Conservation (phyloP, 2,797 vertebrate species). For the Gadopsis marmoratus region DNA sequence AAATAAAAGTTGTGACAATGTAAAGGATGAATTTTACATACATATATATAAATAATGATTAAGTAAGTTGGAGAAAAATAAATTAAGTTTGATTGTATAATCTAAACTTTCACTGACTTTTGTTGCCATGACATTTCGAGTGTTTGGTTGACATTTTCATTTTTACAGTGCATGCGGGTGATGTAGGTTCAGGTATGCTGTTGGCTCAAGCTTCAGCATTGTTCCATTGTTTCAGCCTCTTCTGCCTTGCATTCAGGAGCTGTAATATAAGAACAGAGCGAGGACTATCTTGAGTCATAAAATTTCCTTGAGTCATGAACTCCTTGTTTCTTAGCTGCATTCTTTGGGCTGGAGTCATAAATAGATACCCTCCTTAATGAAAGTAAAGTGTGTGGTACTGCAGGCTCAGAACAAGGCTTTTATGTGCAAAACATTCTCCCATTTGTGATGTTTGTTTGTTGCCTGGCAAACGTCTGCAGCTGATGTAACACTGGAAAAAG, state of each 20-base stretch:
- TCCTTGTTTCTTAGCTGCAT: constrained; percentile 16
- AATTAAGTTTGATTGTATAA: not conserved
- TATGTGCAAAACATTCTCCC: constrained; percentile 46
- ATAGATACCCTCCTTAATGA: constrained; percentile 40
- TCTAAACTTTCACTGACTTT: not conserved
- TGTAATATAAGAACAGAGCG: constrained; percentile 25
- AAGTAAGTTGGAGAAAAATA: not conserved
- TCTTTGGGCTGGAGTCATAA: constrained; percentile 49
- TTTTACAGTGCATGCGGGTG: not conserved
- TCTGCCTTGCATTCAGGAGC: not conserved
- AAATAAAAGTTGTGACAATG: not conserved
- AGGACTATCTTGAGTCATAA: constrained; percentile 28
- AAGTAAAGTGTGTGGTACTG: constrained; percentile 35
- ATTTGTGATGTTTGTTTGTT: constrained; percentile 49
- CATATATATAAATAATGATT: not conserved
- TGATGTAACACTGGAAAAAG: constrained; percentile 39
- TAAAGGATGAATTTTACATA: not conserved
- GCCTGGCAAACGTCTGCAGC: constrained; percentile 52
- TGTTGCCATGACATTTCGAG: not conserved
- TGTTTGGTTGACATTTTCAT: not conserved
- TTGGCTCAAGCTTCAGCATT: constrained; percentile 7
- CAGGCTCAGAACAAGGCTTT: constrained; percentile 40
- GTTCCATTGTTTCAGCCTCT: constrained; percentile 17
- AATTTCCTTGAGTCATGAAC: constrained; percentile 46
- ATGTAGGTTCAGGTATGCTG: not conserved